Evolutionary conservation across 1,140 invertebrate genomes (phyloP).

Genomic region (Pollicipes pollicipes): DNA sequence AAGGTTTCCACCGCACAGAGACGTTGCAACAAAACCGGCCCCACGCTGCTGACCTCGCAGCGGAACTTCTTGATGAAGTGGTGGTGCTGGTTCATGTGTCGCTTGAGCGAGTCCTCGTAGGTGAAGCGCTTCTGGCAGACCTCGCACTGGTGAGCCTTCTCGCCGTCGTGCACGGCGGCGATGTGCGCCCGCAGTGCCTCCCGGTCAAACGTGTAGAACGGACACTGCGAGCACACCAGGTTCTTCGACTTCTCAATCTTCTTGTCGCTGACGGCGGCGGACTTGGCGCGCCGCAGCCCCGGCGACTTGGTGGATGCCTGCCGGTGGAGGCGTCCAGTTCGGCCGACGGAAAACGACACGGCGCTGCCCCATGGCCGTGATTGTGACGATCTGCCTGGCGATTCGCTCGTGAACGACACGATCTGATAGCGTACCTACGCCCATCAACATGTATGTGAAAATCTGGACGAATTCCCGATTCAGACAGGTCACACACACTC

Average conservation of each 20-base stretch:
- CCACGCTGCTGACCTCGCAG: not conserved
- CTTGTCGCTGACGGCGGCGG: not conserved
- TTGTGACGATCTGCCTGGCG: no score
- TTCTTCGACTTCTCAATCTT: not conserved
- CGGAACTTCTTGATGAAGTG: not conserved
- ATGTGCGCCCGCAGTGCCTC: not conserved
- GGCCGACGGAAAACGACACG: no score
- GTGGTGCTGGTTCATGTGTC: not conserved
- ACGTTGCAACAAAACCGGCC: no score
- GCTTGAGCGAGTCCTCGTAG: not conserved
- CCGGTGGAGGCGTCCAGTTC: no score
- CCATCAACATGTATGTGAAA: no score
- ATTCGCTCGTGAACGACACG: no score
- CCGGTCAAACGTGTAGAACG: not conserved
- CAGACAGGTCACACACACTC: no score
- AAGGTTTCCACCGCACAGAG: no score
- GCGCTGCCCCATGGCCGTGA: no score
- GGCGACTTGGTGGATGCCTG: no score
- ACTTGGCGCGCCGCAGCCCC: not conserved
- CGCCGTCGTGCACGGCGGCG: not conserved
- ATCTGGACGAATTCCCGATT: no score
- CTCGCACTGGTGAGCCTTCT: not conserved
- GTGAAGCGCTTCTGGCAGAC: not conserved
- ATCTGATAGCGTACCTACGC: no score
- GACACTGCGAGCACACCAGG: not conserved